Percentiles rank a stretch among this genome's conserved stretches.
These are phyloP conservation scores for Baryphthengus martii DNA, from an alignment of 2,113 vertebrate genomes.

Conservation along the genomic window DNA sequence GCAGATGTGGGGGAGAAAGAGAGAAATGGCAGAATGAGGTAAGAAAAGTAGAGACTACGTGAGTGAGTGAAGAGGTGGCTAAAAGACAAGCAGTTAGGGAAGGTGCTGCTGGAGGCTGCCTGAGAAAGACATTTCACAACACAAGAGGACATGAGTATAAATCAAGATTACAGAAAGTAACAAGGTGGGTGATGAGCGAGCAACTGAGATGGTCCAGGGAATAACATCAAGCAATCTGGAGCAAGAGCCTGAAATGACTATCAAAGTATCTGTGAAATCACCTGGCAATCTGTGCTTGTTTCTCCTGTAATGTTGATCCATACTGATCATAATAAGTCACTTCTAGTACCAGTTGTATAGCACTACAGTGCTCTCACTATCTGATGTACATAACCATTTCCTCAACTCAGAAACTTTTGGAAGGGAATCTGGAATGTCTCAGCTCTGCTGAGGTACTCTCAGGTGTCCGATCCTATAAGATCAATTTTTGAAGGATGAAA, in stretches of 20 bases:
- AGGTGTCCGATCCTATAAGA: background rate
- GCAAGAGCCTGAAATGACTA: background rate
- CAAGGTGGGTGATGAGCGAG: background rate
- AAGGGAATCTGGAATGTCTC: background rate
- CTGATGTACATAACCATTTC: background rate
- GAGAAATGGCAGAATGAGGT: background rate
- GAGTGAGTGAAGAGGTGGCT: background rate
- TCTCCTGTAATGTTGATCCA: background rate
- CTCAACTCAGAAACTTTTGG: background rate
- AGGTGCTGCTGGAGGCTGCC: background rate
- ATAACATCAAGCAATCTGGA: background rate
- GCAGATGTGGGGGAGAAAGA: background rate
- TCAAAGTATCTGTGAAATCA: background rate
- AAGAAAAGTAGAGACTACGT: background rate
- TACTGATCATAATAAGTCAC: background rate
- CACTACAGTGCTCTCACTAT: background rate
- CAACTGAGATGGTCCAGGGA: background rate
- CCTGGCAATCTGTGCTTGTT: background rate
- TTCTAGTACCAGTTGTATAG: background rate
- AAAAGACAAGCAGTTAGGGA: background rate
- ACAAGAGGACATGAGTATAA: background rate
- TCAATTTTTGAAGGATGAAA: background rate
- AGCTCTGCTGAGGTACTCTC: background rate
- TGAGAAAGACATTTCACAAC: background rate
- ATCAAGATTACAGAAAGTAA: background rate